A percentile compares a stretch with the other conserved stretches of the same genome.
These are phyloP conservation scores for Drosophila subsilvestris DNA, from an alignment of 2,888 invertebrate species.

Conservation along the genomic window DNA sequence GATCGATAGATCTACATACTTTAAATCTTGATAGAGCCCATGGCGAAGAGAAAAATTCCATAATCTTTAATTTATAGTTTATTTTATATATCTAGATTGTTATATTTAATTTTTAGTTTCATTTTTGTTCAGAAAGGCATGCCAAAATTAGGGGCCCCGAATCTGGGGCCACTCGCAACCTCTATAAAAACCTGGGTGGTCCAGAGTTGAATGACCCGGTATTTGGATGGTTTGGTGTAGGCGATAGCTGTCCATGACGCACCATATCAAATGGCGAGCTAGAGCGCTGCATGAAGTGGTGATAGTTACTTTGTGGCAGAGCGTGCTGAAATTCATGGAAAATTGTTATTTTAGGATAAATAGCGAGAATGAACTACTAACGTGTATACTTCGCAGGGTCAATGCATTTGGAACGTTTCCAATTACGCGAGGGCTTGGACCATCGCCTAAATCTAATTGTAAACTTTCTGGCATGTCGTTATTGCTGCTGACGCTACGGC, in stretches of 20 bases:
- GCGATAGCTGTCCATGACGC: conserved; percentile 82
- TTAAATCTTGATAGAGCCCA: too few species aligned
- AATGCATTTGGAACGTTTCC: conserved; percentile 72
- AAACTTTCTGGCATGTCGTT: conserved; percentile 85
- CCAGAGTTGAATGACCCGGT: conserved; percentile 83
- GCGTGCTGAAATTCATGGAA: conserved; percentile 75
- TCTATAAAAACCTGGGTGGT: conserved; percentile 84
- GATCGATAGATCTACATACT: too few species aligned
- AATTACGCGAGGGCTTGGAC: conserved; percentile 87
- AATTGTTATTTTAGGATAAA: not conserved
- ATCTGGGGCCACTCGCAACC: conserved; percentile 84
- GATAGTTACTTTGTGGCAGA: conserved; percentile 82
- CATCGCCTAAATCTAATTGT: conserved; percentile 92
- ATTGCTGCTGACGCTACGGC: conserved; percentile 54
- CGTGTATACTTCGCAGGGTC: conserved; percentile 83
- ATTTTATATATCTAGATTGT: conserved; percentile 60
- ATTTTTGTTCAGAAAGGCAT: conserved; percentile 83
- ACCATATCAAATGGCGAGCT: conserved; percentile 83
- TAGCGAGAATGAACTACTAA: conserved; percentile 41
- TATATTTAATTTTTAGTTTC: conserved; percentile 54
- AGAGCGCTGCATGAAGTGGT: conserved; percentile 84
- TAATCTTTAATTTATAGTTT: conserved; percentile 43
- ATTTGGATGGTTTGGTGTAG: conserved; percentile 78
- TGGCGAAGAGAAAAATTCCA: too few species aligned
- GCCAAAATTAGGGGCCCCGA: conserved; percentile 83